Percentiles rank a stretch among this genome's conserved stretches.
Evolutionary conservation across 2,113 vertebrate genomes (phyloP).

Genomic region (Halichoerus grypus): DNA sequence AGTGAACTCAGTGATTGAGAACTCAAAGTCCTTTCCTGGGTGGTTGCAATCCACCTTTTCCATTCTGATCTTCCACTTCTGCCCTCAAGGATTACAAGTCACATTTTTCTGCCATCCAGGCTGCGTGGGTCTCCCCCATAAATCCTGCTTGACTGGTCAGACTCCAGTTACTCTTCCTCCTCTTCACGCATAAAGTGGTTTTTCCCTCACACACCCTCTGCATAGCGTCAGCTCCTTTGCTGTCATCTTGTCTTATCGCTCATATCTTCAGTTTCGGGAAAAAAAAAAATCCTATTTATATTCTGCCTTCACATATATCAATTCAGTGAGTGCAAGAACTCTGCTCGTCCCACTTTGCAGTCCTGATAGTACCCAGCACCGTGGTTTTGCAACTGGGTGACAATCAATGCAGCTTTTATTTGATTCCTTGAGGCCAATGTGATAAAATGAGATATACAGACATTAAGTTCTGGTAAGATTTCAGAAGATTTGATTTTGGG

Average conservation of each 20-base stretch:
- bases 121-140: background rate
- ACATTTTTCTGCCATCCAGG: background rate
- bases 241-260: background rate
- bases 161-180: background rate
- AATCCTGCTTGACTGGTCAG: background rate
- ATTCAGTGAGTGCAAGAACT: background rate
- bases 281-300: background rate
- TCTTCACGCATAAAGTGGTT: background rate
- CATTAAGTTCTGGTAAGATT: background rate
- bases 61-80: background rate
- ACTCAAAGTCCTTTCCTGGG: background rate
- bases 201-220: background rate
- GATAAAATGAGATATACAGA: background rate
- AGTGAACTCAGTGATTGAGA: background rate
- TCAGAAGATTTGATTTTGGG: background rate
- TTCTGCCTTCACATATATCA: background rate
- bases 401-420: background rate
- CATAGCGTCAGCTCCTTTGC: background rate
- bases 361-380: background rate
- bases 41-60: background rate
- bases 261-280: background rate
- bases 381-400: background rate
- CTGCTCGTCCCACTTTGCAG: too few relatives aligned
- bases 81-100: background rate
- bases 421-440: background rate